These are phyloP conservation scores for Pogonognathellus flavescens DNA, from an alignment of 1,140 invertebrate species.

Conservation along the genomic window DNA sequence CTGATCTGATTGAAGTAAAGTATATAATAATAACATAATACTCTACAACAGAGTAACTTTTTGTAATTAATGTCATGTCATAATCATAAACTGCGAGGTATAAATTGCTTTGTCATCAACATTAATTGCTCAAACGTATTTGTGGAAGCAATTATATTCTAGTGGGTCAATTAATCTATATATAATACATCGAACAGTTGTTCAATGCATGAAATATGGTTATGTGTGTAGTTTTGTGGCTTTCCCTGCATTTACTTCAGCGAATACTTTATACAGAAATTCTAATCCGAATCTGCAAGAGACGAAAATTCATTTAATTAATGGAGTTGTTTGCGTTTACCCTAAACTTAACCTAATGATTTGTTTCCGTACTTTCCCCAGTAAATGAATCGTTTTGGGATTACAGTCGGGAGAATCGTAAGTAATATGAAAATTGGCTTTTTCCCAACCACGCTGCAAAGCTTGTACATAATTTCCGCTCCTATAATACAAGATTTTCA, in stretches of 20 bases:
- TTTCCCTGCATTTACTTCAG: background rate
- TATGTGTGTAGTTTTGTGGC: background rate
- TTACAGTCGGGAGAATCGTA: background rate
- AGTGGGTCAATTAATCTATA: slow-evolving; percentile 13
- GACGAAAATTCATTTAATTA: slow-evolving; percentile 31
- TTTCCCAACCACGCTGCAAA: slow-evolving; percentile 5
- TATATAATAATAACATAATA: slow-evolving; percentile 14
- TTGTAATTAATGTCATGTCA: slow-evolving; percentile 47
- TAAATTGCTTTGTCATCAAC: slow-evolving; percentile 30
- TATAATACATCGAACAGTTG: background rate
- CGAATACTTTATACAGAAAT: background rate
- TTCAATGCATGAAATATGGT: background rate
- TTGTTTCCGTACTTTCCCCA: background rate
- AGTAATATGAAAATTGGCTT: slow-evolving; percentile 2
- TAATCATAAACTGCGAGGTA: slow-evolving; percentile 35
- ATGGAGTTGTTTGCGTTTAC: slow-evolving; percentile 27
- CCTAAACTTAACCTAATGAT: background rate
- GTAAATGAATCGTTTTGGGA: slow-evolving; percentile 14
- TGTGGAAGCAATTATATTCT: slow-evolving; percentile 11
- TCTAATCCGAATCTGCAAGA: slow-evolving; percentile 19
- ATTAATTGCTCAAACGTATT: slow-evolving; percentile 21
- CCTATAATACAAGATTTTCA: too few species aligned
- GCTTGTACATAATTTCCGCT: too few species aligned
- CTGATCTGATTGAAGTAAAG: slow-evolving; percentile 46
- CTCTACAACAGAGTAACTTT: background rate